Evolutionary conservation across 2,797 vertebrate genomes (phyloP).

Genomic region (Pseudomugil tenellus): DNA sequence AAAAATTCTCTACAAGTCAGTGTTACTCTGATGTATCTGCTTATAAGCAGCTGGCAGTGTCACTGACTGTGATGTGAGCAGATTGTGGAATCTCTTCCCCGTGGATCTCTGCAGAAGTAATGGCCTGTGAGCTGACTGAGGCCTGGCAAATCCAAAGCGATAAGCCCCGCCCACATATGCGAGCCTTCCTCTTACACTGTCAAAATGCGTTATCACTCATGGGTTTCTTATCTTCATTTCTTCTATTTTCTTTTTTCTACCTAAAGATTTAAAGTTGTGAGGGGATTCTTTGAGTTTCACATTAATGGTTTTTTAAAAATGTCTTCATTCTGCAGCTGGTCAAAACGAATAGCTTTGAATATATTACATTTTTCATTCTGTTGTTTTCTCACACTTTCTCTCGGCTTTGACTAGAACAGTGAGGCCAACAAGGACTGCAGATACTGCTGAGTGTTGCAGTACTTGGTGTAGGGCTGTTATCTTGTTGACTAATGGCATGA

Average conservation of each 20-base stretch:
- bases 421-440: conserved; percentile 59
- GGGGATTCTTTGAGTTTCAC: conserved; percentile 5
- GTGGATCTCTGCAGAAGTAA: conserved; percentile 46
- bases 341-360: conserved; percentile 25
- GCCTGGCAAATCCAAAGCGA: conserved; percentile 67
- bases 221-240: conserved; percentile 39
- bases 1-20: neutral
- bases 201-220: conserved; percentile 50
- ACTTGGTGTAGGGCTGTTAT: conserved; percentile 69
- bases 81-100: conserved; percentile 39
- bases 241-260: conserved; percentile 1
- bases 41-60: conserved; percentile 29
- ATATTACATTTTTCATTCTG: conserved; percentile 14
- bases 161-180: conserved; percentile 53
- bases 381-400: conserved; percentile 45
- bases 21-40: conserved; percentile 3
- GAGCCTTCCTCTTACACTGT: conserved; percentile 56
- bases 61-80: conserved; percentile 48
- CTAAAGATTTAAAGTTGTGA: conserved; percentile 31
- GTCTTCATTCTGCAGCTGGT: conserved; percentile 6
- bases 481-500: conserved; percentile 79
- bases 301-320: conserved; percentile 5
- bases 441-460: conserved; percentile 78
- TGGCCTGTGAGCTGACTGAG: conserved; percentile 39
- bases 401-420: conserved; percentile 52